These are phyloP conservation scores for Sus cebifrons DNA, from an alignment of 2,797 vertebrate species.

Conservation along the genomic window DNA sequence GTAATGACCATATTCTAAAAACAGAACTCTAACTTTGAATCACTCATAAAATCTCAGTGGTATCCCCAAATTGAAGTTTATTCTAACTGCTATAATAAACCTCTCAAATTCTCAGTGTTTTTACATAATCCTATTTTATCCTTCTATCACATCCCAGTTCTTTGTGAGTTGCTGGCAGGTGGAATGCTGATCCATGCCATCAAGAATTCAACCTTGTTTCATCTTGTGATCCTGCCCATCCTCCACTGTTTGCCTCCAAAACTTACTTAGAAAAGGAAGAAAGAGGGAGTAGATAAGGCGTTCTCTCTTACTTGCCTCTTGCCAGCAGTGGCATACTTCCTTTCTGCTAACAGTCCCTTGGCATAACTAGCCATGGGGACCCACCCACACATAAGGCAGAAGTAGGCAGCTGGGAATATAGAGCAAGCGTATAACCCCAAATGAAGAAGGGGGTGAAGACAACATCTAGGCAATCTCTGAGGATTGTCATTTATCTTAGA, in stretches of 20 bases:
- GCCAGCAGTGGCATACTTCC: background rate
- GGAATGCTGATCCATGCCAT: background rate
- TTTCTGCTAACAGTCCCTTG: background rate
- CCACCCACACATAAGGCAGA: background rate
- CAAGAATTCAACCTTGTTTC: background rate
- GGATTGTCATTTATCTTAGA: background rate
- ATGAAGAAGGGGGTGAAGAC: background rate
- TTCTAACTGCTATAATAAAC: background rate
- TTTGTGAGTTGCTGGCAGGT: background rate
- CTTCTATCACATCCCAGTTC: background rate
- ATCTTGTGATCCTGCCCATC: too few relatives aligned
- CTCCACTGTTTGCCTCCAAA: background rate
- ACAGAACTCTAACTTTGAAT: background rate
- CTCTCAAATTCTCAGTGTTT: background rate
- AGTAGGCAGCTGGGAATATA: background rate
- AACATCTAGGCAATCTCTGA: background rate
- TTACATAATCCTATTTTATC: background rate
- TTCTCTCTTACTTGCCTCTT: background rate
- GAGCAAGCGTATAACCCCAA: background rate
- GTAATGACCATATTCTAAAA: background rate
- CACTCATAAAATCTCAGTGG: background rate
- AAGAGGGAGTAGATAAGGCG: background rate
- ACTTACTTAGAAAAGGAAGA: background rate
- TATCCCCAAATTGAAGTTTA: background rate
- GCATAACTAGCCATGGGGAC: background rate